Conservation (phyloP, 2,888 invertebrate genomes). For the Branchipolynoe longqiensis region DNA sequence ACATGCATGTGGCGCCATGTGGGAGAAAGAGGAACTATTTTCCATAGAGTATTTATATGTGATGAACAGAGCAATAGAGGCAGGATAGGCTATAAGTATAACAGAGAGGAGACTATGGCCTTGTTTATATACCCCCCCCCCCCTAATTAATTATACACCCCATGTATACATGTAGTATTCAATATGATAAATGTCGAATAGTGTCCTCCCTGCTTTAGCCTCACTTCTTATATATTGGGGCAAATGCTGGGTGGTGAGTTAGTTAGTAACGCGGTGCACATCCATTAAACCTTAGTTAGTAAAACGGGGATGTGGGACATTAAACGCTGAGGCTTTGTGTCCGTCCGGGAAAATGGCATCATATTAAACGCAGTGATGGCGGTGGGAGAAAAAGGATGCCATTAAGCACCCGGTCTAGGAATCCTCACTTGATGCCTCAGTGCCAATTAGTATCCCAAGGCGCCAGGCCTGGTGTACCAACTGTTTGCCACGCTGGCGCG, state of each 20-base stretch:
- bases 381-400: background rate
- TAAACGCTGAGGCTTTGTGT: background rate
- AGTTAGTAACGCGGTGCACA: background rate
- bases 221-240: no score
- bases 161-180: no score
- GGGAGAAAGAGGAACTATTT: no score
- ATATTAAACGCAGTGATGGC: background rate
- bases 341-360: background rate
- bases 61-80: no score
- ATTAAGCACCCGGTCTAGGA: background rate
- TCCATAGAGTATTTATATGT: no score
- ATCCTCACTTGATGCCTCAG: background rate
- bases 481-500: background rate
- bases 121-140: no score
- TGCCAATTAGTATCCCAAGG: background rate
- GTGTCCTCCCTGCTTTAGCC: no score
- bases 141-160: no score
- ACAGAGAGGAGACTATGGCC: no score
- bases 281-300: background rate
- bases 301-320: background rate
- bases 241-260: background rate
- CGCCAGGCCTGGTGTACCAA: background rate
- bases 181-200: no score
- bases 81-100: no score
- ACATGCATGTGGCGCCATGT: no score